Evolutionary conservation across 2,888 invertebrate genomes (phyloP), one percentile per base, ranked within the genome.

Genomic region (Ptilodon capucinus): DNA sequence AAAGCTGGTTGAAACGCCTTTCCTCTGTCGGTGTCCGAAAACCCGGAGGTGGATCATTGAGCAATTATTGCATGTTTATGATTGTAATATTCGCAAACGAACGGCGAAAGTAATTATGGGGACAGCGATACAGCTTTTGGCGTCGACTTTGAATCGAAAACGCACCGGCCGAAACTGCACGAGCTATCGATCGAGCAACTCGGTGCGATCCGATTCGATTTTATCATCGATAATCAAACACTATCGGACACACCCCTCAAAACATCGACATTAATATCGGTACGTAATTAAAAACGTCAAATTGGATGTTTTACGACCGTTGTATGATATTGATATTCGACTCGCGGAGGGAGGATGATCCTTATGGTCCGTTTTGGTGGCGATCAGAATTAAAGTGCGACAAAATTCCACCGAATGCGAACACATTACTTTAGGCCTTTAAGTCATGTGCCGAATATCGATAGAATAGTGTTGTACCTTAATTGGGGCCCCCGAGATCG

Each of bases 381-480:
- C 81, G 81, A 72, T 79, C 83, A 74, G 74, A 77, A 75, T 83
- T 79, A 80, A 81, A 74, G 71, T 74, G 74, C 79, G 61, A 67
- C 80, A 84, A 74, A 81, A 84, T 86, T 79, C 77, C 64, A 79
- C 64, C 79, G 82, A 77, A 86, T 84, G 73, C 83, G 74, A 71
- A 64, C 82, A 81, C 85, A 87, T 78, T 76, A 74, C 86, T 88
- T 88, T 85, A 89, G 91, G 91, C 91, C 91, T 87, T 88, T 86
- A 88, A 89, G 79, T 66, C 78, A 79, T 76, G 81, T 79, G 81
- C 67, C 75, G 84, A 79, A 86, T 78, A 57, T 76, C 85, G 76
- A 76, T 70, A 68, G 74, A 83, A 84, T 75, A 78, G 74, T 81
- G 81, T 72, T 60, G 76, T 62, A 76, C 70, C 60, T 64, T 76